phyloP scores from a whole-genome alignment of 2,888 invertebrate genomes.

The Ptychoptera contaminata region DNA sequence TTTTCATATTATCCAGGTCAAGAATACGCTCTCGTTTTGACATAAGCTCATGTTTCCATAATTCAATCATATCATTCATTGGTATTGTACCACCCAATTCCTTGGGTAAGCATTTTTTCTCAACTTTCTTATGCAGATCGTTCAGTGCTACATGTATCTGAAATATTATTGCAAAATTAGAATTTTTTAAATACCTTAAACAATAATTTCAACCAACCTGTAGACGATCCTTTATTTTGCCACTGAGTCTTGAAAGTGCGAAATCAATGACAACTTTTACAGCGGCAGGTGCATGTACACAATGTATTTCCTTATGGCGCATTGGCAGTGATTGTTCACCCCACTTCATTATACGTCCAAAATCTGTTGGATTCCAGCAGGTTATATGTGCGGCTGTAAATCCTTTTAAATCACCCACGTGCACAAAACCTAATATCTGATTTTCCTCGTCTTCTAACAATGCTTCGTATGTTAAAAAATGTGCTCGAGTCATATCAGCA shows the following conservation, averaged over 20 bases:
- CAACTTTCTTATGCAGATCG: conserved; percentile 42
- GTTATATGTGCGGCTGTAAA: conserved; percentile 47
- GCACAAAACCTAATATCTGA: conserved; percentile 59
- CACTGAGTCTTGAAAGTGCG: conserved; percentile 47
- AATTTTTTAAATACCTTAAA: neutral
- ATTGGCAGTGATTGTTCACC: conserved; percentile 69
- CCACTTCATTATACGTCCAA: conserved; percentile 53
- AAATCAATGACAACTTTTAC: conserved; percentile 64
- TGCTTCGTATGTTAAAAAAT: conserved; percentile 56
- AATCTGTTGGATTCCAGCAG: conserved; percentile 57
- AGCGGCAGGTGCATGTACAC: conserved; percentile 52
- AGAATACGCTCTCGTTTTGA: conserved; percentile 42
- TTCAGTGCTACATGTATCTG: conserved; percentile 41
- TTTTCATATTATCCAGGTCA: conserved; percentile 45
- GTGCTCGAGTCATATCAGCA: conserved; percentile 53
- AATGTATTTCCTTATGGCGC: conserved; percentile 61
- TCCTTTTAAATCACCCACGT: conserved; percentile 51
- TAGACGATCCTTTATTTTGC: conserved; percentile 54
- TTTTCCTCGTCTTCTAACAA: conserved; percentile 58
- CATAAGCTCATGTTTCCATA: conserved; percentile 46
- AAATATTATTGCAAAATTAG: conserved; percentile 14
- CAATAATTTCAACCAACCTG: conserved; percentile 26
- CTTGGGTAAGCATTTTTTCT: conserved; percentile 47
- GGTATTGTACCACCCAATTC: conserved; percentile 58
- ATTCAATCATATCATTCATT: conserved; percentile 51